Base-by-base conservation (phyloP, 2,888 invertebrate species). In the Quadroppia sp. region DNA sequence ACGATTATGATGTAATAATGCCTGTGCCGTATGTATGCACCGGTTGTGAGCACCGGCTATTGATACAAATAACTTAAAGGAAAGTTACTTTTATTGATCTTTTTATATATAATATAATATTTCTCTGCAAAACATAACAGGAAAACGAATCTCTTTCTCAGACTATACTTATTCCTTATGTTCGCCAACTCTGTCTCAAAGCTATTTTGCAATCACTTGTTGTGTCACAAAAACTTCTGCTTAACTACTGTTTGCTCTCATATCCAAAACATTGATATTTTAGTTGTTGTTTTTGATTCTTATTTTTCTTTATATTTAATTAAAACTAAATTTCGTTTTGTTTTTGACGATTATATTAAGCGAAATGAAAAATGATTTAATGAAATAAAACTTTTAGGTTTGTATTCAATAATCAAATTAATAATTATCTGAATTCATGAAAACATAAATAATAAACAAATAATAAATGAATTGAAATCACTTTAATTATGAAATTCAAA, bases 1-100 rank as follows among this genome's bases (percentile, higher is more conserved):
- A 69, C 28, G 69, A 69, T 69, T 69, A 69, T 69, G 20, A 69
- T 69, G 69, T 40, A 69, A 69, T 69, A 69, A 69, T 69, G 69
- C 69, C 61, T 20, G 32, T 59, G 69, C 69, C 69, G 40, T 69
- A 69, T 69, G 69, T n/a, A n/a, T n/a, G n/a, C n/a, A n/a, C n/a
- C n/a, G n/a, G n/a, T n/a, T n/a, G n/a, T n/a, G n/a, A n/a, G n/a
- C 69, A 69, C 42, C 42, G 42, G 69, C 61, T 64, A 64, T 64
- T 64, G 61, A 64, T 64, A 64, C 61, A 64, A 64, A 64, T 64
- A 64, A 64, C 61, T 64, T 64, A 64, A 64, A 64, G 36, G 32
- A 7, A 20, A 64, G 36, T 64, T 64, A 64, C 61, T 36, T 64
- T 64, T 64, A 64, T 64, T 64, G 61, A 64, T 64, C 61, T 64